phyloP scores from a whole-genome alignment of 2,797 vertebrate species.

The Masticophis lateralis region DNA sequence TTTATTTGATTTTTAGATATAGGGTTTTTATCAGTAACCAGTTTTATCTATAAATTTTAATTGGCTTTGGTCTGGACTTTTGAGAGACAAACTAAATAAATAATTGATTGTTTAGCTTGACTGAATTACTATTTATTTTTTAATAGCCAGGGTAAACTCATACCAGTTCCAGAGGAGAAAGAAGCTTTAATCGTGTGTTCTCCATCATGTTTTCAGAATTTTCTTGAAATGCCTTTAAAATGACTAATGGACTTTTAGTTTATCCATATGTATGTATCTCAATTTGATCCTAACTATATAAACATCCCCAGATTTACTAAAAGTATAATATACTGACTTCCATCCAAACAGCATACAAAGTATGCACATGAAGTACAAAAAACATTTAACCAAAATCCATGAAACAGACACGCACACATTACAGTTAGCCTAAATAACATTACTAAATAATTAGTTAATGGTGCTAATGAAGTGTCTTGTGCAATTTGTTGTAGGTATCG shows the following conservation, averaged over 20 bases:
- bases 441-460: neutral
- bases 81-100: neutral
- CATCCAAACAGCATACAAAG: neutral
- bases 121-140: neutral
- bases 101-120: neutral
- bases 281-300: neutral
- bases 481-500: conserved; percentile 81
- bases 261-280: neutral
- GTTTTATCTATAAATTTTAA: neutral
- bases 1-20: neutral
- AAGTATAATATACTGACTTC: neutral
- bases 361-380: neutral
- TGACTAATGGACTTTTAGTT: neutral
- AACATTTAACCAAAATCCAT: neutral
- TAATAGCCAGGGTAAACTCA: neutral
- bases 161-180: neutral
- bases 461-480: conserved; percentile 38
- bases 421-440: neutral
- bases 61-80: neutral
- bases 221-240: neutral
- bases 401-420: neutral
- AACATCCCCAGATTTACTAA: neutral
- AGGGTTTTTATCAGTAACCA: neutral
- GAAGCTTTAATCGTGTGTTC: neutral
- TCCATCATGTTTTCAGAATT: neutral